These are phyloP conservation scores for Scarus forsteni DNA, from an alignment of 2,797 vertebrate genomes.

Conservation along the genomic window DNA sequence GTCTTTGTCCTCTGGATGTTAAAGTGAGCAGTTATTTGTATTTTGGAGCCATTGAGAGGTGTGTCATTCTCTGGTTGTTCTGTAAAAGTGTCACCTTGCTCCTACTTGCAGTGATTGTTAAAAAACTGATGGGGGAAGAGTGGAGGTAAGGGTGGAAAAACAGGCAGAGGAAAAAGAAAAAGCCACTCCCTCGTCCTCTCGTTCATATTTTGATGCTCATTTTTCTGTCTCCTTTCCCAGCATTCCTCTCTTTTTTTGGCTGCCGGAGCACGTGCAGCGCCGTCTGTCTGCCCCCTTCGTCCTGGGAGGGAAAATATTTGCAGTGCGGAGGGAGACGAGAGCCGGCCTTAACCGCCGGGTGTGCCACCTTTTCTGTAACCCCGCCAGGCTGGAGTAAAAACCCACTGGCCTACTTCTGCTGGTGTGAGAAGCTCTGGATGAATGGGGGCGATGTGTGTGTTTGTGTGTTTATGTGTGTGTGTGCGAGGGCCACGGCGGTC, in stretches of 20 bases:
- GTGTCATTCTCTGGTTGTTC: slow-evolving; percentile 50
- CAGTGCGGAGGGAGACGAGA: slow-evolving; percentile 43
- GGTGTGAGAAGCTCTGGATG: slow-evolving; percentile 75
- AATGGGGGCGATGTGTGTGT: slow-evolving; percentile 47
- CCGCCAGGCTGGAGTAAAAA: slow-evolving; percentile 64
- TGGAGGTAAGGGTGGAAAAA: slow-evolving; percentile 40
- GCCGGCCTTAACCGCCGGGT: slow-evolving; percentile 70
- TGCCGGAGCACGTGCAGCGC: slow-evolving; percentile 63
- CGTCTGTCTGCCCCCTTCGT: slow-evolving; percentile 72
- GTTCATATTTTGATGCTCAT: slow-evolving; percentile 16
- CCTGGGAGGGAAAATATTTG: slow-evolving; percentile 78
- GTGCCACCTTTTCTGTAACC: slow-evolving; percentile 72
- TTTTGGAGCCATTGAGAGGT: slow-evolving; percentile 29
- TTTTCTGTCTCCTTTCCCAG: slow-evolving; percentile 44
- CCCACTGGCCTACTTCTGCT: slow-evolving; percentile 72
- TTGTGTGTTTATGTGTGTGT: slow-evolving; percentile 52
- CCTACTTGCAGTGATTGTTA: slow-evolving; percentile 49
- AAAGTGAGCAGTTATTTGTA: slow-evolving; percentile 32
- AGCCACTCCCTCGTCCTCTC: background rate
- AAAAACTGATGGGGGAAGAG: slow-evolving; percentile 38
- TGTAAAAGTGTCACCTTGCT: slow-evolving; percentile 34
- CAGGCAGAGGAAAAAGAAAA: slow-evolving; percentile 5
- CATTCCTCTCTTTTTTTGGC: slow-evolving; percentile 67
- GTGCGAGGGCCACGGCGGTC: slow-evolving; percentile 61
- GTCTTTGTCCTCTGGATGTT: slow-evolving; percentile 33